Evolutionary conservation across 2,888 invertebrate genomes (phyloP), one percentile per base, ranked within the genome.

Genomic region (Yponomeuta cagnagella): DNA sequence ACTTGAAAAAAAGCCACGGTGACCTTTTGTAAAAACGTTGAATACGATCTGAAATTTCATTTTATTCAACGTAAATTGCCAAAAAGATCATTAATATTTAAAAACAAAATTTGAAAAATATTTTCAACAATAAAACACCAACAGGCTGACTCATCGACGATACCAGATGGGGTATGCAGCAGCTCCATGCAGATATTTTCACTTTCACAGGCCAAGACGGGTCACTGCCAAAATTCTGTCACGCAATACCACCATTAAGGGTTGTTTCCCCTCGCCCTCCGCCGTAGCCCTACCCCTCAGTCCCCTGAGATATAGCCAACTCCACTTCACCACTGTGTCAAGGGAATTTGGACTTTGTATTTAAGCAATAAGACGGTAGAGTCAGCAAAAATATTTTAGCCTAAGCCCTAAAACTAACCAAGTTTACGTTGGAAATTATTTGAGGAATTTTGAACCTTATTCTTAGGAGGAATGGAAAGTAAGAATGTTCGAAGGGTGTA

Each of bases 211-310:
- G 84, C 81, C 81, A 85, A 84, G 83, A 81, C 83, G 86, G 90
- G 90, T 90, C 91, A 91, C 88, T 91, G 90, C 88, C 91, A 88
- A 91, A 91, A 91, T 90, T 88, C 87, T 88, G 91, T 89, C 93
- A 93, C 93, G 93, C 93, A 85, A 92, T 91, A 78, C 85, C 80
- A 84, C 92, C 91, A 93, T 93, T 92, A 93, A 84, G 90, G 89
- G 87, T 87, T 84, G 89, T 87, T 85, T 81, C 78, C 76, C 77
- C 82, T 82, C 82, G 79, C 77, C 77, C 76, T 73, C 77, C 70
- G 73, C 73, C 78, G 74, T 74, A 71, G 73, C 71, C 71, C 73
- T 76, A 74, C 77, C 77, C 77, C 77, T 33, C 70, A n/a, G 23
- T 76, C 73, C 67, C 37, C 8, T 37, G n/a, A n/a, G 67, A n/a